Evolutionary conservation across 2,888 invertebrate genomes (phyloP).

Genomic region (Furcula furcula): DNA sequence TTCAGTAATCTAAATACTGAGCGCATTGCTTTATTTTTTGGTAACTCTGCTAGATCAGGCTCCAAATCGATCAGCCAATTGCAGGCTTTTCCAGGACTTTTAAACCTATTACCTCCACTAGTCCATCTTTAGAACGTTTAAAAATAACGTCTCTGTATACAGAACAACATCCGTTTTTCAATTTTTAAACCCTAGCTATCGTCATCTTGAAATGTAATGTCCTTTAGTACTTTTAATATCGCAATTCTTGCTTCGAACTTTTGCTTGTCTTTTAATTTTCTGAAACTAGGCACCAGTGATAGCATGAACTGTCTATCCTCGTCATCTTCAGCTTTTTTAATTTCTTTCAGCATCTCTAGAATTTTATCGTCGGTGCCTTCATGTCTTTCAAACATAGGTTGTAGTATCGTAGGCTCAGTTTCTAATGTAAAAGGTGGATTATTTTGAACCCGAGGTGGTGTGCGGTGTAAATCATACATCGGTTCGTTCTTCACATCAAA

Average conservation of each 20-base stretch:
- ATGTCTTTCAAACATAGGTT: conserved; percentile 30
- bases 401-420: conserved; percentile 7
- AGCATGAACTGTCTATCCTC: conserved; percentile 56
- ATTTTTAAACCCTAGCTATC: conserved; percentile 13
- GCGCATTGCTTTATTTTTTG: no score
- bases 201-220: conserved; percentile 36
- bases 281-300: conserved; percentile 52
- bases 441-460: conserved; percentile 1
- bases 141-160: no score
- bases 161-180: no score
- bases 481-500: conserved; percentile 33
- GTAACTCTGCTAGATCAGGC: no score
- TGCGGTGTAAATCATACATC: conserved; percentile 9
- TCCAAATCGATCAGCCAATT: no score
- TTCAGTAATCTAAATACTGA: no score
- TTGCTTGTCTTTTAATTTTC: conserved; percentile 43
- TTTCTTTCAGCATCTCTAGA: conserved; percentile 38
- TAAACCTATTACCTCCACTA: no score
- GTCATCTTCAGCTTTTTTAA: conserved; percentile 45
- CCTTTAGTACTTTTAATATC: conserved; percentile 48
- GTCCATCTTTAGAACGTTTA: no score
- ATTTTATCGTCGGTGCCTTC: conserved; percentile 39
- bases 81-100: no score
- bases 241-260: conserved; percentile 57
- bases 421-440: conserved; percentile 15